Base-by-base conservation (phyloP, 2,888 invertebrate genomes). In the Drosophila borborema region DNA sequence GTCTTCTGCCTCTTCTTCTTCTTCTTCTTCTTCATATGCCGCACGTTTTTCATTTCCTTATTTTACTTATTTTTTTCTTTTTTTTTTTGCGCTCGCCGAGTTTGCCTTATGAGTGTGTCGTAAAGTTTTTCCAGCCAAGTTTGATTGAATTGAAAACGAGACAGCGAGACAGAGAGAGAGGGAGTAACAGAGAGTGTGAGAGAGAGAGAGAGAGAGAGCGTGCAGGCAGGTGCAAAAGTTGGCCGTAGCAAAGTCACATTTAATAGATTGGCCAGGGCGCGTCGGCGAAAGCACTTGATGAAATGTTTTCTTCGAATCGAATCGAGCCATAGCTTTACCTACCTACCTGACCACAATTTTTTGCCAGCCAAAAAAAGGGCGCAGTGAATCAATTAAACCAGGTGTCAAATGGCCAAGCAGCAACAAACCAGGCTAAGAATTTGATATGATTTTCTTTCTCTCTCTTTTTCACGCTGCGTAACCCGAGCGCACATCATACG, bases 61-160 rank as follows among this genome's bases (percentile, higher is more conserved):
- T 43, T 51, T 59, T 49, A 16, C 6, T 31, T 41, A 20, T 20
- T 43, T 40, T 56, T 59, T 48, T 23, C n/a, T n/a, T n/a, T 41
- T n/a, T 20, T 48, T 36, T 56, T 63, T 53, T 12, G 20, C 63
- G 20, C 41, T 9, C 34, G 28, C 23, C 18, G 53, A 40, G 49
- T 63, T 63, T 72, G 58, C 70, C 70, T 74, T 74, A 78, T 77
- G 77, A 74, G 76, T 70, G 71, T 80, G 84, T 83, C 85, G 77
- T 86, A 84, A 84, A 86, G 82, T 84, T 84, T 63, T 69, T 64
- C 56, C 56, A 65, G 36, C 43, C 61, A 84, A 76, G 76, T 81
- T 84, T 87, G 87, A 84, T 84, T 84, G 84, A 84, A 84, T 86
- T 86, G 87, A 55, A 55, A 55, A 28, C 38, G 38, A 54, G 36